Base-by-base conservation (phyloP, 37 sponge, comb jelly and placozoan species). In the Chondrilla cf. caribensis region DNA sequence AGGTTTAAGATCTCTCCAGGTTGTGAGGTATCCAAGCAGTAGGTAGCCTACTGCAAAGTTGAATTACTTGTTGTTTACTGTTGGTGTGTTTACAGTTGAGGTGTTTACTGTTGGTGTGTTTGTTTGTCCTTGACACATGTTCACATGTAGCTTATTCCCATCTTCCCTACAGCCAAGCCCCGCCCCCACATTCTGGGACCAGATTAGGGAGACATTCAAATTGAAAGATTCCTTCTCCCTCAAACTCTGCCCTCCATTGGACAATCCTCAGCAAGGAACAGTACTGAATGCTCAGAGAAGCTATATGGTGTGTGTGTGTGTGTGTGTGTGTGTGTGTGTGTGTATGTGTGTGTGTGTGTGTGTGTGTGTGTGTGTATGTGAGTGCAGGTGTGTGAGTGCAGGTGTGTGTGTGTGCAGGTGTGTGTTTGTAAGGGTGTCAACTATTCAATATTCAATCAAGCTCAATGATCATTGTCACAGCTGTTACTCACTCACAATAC, bases 171-270 rank as follows among this genome's bases (percentile, higher is more conserved):
- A 47, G 51, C 51, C 51, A 6, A 47, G 51, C 11, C 51, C 51
- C 2, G 8, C 76, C 3, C 7, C 14, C 32, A 79, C 86, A 38
- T 65, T 86, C 17, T 86, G 87, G 87, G 77, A 75, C 25, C 22
- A 42, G 2, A 19, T 86, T 19, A 72, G 78, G 19, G 54, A 9
- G 24, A 22, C 33, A 40, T 35, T 15, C 19, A 66, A 31, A 0
- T 18, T 81, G 38, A 57, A 57, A 37, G 82, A 86, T 58, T 17
- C 54, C 54, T 86, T 86, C 67, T 60, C 82, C 0, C 14, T 86
- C 3, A 25, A 60, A 66, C 62, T 86, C 14, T 86, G 87, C 62
- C 87, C 87, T n/a, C 82, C 86, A 0, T 6, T 19, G 29, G 72
- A 85, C 41, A 26, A 62, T 35, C 15, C 51, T 8, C 25, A 3